A percentile compares a stretch with the other conserved stretches of the same genome.
Conservation (phyloP, 35 echinoderm and acorn worm genomes). For the Stichopus chloronotus region DNA sequence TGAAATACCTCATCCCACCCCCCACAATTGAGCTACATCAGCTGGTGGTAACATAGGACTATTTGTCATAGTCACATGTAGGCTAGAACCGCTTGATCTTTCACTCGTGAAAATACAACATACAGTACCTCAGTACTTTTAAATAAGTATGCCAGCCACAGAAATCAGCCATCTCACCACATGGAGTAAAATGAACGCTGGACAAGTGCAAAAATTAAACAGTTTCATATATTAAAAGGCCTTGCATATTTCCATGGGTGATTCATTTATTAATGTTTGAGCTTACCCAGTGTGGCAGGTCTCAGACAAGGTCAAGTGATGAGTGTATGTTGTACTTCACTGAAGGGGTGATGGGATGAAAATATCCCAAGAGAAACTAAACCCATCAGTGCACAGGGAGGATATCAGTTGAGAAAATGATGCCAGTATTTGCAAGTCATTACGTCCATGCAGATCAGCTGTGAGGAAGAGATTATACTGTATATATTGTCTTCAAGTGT, state of each 20-base stretch:
- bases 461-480: no score
- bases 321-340: not conserved
- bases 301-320: not conserved
- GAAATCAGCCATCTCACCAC: not conserved
- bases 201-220: not conserved
- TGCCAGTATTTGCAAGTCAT: no score
- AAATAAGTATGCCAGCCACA: not conserved
- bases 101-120: not conserved
- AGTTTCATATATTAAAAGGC: not conserved
- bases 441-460: not conserved
- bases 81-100: not conserved
- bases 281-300: not conserved
- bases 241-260: not conserved
- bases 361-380: no score
- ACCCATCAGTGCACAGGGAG: no score
- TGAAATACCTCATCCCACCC: not conserved
- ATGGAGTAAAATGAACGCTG: not conserved
- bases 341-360: not conserved
- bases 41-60: not conserved
- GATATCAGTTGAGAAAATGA: not conserved
- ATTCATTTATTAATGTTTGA: constrained; percentile 7
- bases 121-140: not conserved
- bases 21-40: not conserved
- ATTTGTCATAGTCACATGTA: not conserved
- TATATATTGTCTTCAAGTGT: not conserved